These are phyloP conservation scores for Falco naumanni DNA, from an alignment of 2,797 vertebrate genomes.

Conservation along the genomic window DNA sequence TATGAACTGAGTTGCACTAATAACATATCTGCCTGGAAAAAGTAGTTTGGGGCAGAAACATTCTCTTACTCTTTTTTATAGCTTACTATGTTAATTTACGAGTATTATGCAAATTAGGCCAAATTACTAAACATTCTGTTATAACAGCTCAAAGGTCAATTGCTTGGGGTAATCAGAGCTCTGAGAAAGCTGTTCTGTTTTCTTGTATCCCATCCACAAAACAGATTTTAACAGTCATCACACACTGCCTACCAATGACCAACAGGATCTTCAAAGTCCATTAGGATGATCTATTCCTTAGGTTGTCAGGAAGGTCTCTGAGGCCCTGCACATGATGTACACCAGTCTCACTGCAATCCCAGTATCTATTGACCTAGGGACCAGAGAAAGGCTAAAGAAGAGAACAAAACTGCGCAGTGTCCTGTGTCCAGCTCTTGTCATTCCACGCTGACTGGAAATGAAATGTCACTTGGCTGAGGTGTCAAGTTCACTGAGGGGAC, in stretches of 20 bases:
- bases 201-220: not conserved
- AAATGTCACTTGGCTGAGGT: not conserved
- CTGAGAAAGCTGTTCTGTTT: not conserved
- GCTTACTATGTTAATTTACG: not conserved
- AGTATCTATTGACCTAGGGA: not conserved
- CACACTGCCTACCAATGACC: not conserved
- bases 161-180: not conserved
- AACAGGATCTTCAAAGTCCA: not conserved
- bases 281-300: not conserved
- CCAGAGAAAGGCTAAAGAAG: not conserved
- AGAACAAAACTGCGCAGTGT: not conserved
- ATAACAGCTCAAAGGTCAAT: not conserved
- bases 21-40: not conserved
- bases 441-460: not conserved
- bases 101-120: not conserved
- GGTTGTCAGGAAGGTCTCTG: not conserved
- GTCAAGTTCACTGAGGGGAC: not conserved
- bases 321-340: not conserved
- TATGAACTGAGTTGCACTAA: not conserved
- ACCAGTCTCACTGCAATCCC: not conserved
- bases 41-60: not conserved
- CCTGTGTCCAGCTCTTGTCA: not conserved
- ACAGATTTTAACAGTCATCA: not conserved
- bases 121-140: not conserved
- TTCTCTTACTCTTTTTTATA: not conserved